Conservation (phyloP, 1,140 invertebrate species). For the Ruditapes philippinarum region DNA sequence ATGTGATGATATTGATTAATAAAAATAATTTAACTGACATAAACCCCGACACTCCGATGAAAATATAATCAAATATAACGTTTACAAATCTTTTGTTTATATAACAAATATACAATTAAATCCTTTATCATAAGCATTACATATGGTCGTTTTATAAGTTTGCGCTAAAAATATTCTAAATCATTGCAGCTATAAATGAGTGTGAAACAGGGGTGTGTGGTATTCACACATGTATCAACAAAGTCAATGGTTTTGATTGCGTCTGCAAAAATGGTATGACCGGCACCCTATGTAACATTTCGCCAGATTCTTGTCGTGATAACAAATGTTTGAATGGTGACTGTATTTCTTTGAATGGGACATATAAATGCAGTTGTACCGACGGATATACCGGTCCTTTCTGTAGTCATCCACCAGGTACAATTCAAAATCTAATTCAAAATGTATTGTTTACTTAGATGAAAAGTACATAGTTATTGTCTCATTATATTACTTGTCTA, state of each 20-base stretch:
- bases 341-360: neutral
- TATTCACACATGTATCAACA: slow-evolving; percentile 35
- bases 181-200: slow-evolving; percentile 16
- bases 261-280: slow-evolving; percentile 2
- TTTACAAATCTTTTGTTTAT: too few species aligned
- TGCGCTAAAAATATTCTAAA: too few species aligned
- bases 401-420: neutral
- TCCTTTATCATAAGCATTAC: neutral
- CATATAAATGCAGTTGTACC: slow-evolving; percentile 22
- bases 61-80: too few species aligned
- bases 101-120: too few species aligned
- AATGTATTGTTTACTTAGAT: too few species aligned
- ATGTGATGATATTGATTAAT: too few species aligned
- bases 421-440: too few species aligned
- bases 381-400: slow-evolving; percentile 3
- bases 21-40: too few species aligned
- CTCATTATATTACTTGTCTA: too few species aligned
- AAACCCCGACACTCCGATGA: too few species aligned
- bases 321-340: neutral
- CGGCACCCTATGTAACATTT: slow-evolving; percentile 10
- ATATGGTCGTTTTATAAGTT: neutral
- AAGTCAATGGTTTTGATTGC: slow-evolving; percentile 5
- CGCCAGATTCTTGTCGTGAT: slow-evolving; percentile 21
- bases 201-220: slow-evolving; percentile 13
- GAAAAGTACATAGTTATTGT: too few species aligned